phyloP scores from a whole-genome alignment of 2,113 vertebrate genomes.

The Hydrochoerus hydrochaeris region DNA sequence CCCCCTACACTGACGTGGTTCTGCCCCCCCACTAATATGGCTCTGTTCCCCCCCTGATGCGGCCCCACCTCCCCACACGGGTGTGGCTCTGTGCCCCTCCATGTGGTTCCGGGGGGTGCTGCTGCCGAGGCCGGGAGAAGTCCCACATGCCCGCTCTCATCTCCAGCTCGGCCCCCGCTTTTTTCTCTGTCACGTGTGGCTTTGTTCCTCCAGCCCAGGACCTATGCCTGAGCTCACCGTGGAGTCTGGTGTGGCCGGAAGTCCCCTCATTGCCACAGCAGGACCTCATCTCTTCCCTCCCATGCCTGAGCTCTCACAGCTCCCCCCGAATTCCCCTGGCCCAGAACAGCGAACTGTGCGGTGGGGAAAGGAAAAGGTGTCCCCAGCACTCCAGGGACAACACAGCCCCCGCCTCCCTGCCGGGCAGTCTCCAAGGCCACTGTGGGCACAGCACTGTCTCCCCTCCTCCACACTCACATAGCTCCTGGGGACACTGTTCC shows the following conservation, averaged over 20 bases:
- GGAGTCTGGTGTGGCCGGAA: not conserved
- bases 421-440: not conserved
- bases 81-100: too few relatives aligned
- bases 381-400: not conserved
- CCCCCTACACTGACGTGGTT: too few relatives aligned
- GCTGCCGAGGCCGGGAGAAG: not conserved
- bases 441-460: not conserved
- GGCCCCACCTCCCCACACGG: too few relatives aligned
- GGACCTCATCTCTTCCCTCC: not conserved
- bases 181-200: not conserved
- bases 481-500: not conserved
- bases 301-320: not conserved
- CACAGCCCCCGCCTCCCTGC: not conserved
- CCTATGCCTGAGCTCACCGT: not conserved
- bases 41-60: too few relatives aligned
- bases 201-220: not conserved
- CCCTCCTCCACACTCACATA: not conserved
- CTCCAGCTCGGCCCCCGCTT: not conserved
- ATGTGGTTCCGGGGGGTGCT: not conserved
- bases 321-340: too few relatives aligned
- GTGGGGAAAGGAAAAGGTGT: too few relatives aligned
- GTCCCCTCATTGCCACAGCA: not conserved
- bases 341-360: not conserved
- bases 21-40: too few relatives aligned
- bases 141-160: not conserved